Conservation (phyloP, 2,113 vertebrate species). For the Calcarius ornatus region DNA sequence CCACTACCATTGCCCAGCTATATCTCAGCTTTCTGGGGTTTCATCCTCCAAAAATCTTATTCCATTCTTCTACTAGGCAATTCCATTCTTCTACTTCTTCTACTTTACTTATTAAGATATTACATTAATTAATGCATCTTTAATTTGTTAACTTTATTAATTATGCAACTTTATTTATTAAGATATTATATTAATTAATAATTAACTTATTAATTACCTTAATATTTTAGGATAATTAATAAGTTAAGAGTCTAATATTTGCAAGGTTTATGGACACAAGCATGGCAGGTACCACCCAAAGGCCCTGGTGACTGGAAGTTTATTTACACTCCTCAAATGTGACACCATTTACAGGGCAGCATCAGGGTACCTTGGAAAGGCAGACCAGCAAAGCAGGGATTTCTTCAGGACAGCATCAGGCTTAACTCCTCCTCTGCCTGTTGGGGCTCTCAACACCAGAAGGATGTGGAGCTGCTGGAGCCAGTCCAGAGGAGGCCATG, state of each 20-base stretch:
- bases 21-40: background rate
- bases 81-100: no score
- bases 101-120: background rate
- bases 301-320: background rate
- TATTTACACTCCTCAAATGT: background rate
- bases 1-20: no score
- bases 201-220: no score
- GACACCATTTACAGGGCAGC: fast-evolving
- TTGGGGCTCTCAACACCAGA: background rate
- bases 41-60: background rate
- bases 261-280: background rate
- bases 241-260: fast-evolving
- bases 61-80: background rate
- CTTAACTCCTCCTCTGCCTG: background rate
- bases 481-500: background rate
- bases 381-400: background rate
- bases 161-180: no score
- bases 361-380: background rate
- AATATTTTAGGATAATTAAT: background rate
- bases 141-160: no score
- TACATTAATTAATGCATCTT: no score
- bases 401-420: background rate
- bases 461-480: background rate
- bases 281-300: background rate
- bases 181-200: no score